Conservation (phyloP, 2,888 invertebrate genomes). For the Drosophila diplacantha region DNA sequence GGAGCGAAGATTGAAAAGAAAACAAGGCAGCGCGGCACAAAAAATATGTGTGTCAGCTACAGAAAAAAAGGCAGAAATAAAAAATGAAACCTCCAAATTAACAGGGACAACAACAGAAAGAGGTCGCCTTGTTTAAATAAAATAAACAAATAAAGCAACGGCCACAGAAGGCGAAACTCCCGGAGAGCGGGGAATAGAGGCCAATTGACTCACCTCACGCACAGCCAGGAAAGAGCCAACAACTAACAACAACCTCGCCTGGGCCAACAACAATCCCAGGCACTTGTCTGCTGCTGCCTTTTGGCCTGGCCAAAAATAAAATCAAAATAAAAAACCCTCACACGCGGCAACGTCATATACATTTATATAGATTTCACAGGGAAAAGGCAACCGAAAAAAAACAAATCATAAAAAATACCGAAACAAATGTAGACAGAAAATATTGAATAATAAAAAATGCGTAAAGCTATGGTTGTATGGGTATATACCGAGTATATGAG, state of each 20-base stretch:
- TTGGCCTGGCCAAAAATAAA: conserved; percentile 35
- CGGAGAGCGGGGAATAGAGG: conserved; percentile 18
- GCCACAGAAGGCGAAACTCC: conserved; percentile 39
- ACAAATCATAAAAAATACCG: conserved; percentile 23
- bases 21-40: conserved; percentile 2
- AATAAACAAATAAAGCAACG: conserved; percentile 36
- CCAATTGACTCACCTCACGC: conserved; percentile 47
- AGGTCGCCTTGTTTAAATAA: conserved; percentile 61
- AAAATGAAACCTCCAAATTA: conserved; percentile 58
- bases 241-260: conserved; percentile 24
- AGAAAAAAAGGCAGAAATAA: conserved; percentile 13
- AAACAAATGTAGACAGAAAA: conserved; percentile 22
- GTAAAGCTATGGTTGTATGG: neutral
- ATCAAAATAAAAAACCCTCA: conserved; percentile 24
- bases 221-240: conserved; percentile 14
- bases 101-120: conserved; percentile 48
- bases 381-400: conserved; percentile 2
- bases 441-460: conserved; percentile 32
- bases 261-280: conserved; percentile 28
- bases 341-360: conserved; percentile 52
- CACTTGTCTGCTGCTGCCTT: conserved; percentile 25
- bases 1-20: conserved; percentile 12
- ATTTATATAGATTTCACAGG: conserved; percentile 16
- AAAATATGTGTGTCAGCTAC: conserved; percentile 62
- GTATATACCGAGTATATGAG: neutral